Evolutionary conservation across 1,140 invertebrate species (phyloP).

Genomic region (Tribolium madens): DNA sequence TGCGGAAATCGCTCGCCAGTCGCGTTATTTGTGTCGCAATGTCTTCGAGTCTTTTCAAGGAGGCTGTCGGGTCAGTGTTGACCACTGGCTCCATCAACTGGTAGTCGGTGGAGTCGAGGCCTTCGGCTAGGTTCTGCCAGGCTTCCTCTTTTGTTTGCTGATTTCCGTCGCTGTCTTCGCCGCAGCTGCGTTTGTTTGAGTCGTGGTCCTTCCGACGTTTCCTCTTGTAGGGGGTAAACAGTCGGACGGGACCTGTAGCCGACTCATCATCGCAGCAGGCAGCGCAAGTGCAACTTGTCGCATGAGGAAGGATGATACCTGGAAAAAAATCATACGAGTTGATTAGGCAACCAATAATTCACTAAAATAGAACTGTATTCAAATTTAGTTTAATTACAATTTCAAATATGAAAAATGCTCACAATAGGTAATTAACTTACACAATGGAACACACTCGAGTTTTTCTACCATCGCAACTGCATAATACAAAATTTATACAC

Average conservation of each 20-base stretch:
- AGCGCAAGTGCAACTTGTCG: constrained; percentile 94
- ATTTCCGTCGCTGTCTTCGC: constrained; percentile 70
- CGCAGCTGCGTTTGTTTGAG: constrained; percentile 57
- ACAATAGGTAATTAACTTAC: too few relatives aligned
- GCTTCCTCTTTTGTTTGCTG: constrained; percentile 63
- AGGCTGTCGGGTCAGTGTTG: constrained; percentile 60
- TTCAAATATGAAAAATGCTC: too few relatives aligned
- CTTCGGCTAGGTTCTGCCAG: constrained; percentile 64
- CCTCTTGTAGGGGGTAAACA: constrained; percentile 93
- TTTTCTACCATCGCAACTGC: too few relatives aligned
- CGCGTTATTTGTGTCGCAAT: constrained; percentile 70
- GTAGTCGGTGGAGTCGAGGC: constrained; percentile 63
- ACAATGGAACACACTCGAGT: too few relatives aligned
- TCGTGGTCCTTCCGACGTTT: constrained; percentile 63
- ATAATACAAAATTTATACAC: too few relatives aligned
- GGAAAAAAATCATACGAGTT: constrained; percentile 23
- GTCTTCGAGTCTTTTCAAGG: constrained; percentile 72
- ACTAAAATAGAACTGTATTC: too few relatives aligned
- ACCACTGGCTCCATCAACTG: constrained; percentile 66
- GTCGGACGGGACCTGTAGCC: constrained; percentile 85
- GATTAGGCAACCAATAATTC: too few relatives aligned
- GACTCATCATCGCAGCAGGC: constrained; percentile 94
- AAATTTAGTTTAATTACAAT: too few relatives aligned
- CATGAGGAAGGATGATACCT: constrained; percentile 87
- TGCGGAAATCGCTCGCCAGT: constrained; percentile 76